Evolutionary conservation across 2,888 invertebrate species (phyloP).

Genomic region (Acanthosepion lycidas): DNA sequence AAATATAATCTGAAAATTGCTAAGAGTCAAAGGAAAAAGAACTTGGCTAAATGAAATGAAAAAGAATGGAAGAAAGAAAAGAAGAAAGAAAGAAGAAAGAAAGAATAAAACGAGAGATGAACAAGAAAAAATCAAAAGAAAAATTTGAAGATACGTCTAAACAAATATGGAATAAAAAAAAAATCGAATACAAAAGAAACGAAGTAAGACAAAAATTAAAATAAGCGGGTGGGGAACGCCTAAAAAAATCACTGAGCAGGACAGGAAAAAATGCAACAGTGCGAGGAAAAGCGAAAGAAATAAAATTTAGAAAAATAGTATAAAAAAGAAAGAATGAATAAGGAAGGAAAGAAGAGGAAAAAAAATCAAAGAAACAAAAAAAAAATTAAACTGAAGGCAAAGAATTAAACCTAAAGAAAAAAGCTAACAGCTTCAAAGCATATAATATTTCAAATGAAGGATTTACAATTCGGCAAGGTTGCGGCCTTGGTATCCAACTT

Average conservation of each 20-base stretch:
- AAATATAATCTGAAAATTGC: not conserved
- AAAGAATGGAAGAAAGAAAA: not conserved
- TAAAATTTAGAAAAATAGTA: not conserved
- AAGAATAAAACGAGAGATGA: not conserved
- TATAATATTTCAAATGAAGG: conserved; percentile 21
- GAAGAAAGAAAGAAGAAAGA: not conserved
- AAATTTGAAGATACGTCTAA: not conserved
- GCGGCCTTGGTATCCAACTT: conserved; percentile 18
- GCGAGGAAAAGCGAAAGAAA: not conserved
- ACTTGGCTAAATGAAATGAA: not conserved
- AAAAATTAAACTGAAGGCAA: too few relatives aligned
- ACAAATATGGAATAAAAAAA: not conserved
- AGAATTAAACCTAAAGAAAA: too few relatives aligned
- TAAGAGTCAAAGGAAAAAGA: not conserved
- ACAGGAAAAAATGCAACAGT: too few relatives aligned
- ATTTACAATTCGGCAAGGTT: conserved; percentile 33
- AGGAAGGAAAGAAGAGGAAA: not conserved
- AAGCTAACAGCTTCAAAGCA: not conserved
- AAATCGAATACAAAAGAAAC: not conserved
- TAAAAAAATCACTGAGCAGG: not conserved
- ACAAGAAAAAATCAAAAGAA: not conserved
- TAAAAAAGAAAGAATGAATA: not conserved
- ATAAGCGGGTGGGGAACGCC: not conserved
- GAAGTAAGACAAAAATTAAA: not conserved
- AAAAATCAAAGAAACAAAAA: too few relatives aligned